phyloP scores from a whole-genome alignment of 2,113 vertebrate species.

The Lagopus muta region DNA sequence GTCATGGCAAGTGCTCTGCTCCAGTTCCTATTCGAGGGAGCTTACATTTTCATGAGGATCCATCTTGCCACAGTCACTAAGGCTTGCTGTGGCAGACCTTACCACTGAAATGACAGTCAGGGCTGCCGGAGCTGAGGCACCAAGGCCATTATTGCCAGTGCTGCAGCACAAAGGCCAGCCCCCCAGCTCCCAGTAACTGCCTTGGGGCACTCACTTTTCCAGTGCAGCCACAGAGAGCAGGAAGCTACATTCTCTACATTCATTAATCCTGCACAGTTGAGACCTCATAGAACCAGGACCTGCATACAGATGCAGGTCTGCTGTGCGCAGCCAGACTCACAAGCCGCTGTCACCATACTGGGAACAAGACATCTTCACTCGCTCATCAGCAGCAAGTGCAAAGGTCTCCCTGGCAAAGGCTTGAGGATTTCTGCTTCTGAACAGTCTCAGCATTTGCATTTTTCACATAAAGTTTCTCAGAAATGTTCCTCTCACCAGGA shows the following conservation, averaged over 20 bases:
- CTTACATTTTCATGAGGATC: not conserved
- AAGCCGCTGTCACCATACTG: not conserved
- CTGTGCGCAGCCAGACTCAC: not conserved
- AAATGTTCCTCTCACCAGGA: not conserved
- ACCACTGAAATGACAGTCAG: not conserved
- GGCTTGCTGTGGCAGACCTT: not conserved
- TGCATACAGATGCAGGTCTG: not conserved
- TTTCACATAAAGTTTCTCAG: not conserved
- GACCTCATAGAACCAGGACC: not conserved
- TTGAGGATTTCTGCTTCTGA: not conserved
- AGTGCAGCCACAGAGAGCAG: not conserved
- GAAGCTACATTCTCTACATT: rapidly evolving
- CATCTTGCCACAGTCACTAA: not conserved
- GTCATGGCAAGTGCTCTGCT: not conserved
- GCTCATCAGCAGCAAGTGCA: not conserved
- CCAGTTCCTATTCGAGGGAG: not conserved
- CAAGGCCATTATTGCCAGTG: not conserved
- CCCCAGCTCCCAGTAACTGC: rapidly evolving
- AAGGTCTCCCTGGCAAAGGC: not conserved
- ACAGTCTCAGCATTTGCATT: not conserved
- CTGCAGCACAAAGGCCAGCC: not conserved
- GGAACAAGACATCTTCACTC: not conserved
- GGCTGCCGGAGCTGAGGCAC: not conserved
- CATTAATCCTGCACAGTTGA: rapidly evolving
- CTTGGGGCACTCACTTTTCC: not conserved